Base-by-base conservation (phyloP, 2,888 invertebrate genomes). In the Pseudococcus viburni region DNA sequence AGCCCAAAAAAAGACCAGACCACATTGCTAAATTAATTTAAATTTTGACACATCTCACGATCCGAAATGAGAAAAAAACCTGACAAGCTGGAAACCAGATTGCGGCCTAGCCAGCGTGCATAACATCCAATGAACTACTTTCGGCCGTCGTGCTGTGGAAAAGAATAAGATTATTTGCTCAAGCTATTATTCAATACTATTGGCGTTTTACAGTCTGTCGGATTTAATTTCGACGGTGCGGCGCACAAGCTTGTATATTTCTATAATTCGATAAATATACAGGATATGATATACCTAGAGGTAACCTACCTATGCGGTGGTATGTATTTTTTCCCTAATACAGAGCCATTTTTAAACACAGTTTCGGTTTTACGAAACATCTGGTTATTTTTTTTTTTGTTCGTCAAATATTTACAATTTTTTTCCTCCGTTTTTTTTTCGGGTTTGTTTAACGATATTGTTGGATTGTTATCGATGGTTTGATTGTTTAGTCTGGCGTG, bases 101-200 rank as follows among this genome's bases (percentile, higher is more conserved):
- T 77, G 77, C 77, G 77, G 77, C 39, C 19, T 77, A 26, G 77
- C 77, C 9, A 17, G 22, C 77, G 39, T 26, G 39, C 39, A 15
- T 39, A 51, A 51, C 51, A 51, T 33, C 33, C 77, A 39, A 77
- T 77, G 77, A 77, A 77, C 77, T 77, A 77, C 77, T 77, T 77
- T 73, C 22, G 26, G 22, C 22, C 46, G 12, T 6, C 46, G 12
- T 46, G 46, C 46, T 51, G 51, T 15, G 51, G 46, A 7, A 87
- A 86, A 86, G 26, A 77, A 87, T 87, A 87, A 87, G 73, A 87
- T 87, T 87, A 87, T 87, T 87, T 87, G 87, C 87, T 87, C 73
- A 87, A 87, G 48, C 26, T 87, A 87, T 87, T 87, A 87, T 87
- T 87, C 26, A 33, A 33, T 33, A 33, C 77, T 68, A 77, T 77